A percentile compares a stretch with the other conserved stretches of the same genome.
Evolutionary conservation across 2,797 vertebrate genomes (phyloP).

Genomic region (Selene dorsalis): DNA sequence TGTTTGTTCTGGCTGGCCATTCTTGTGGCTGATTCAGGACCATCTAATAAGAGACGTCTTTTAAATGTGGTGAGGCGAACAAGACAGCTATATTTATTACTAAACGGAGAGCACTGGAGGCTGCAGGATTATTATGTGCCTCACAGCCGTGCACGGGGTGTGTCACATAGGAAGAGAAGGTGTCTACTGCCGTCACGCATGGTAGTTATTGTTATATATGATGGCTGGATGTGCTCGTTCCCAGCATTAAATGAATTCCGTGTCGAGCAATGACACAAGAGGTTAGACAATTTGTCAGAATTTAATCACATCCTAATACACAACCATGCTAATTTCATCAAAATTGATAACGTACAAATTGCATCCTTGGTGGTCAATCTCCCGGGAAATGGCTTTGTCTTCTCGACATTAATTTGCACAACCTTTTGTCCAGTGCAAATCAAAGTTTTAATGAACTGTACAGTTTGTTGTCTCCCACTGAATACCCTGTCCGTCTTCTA

Average conservation of each 20-base stretch:
- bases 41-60: constrained; percentile 23
- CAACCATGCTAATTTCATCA: constrained; percentile 66
- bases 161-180: constrained; percentile 28
- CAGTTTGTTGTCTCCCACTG: constrained; percentile 37
- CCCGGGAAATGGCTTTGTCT: constrained; percentile 60
- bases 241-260: constrained; percentile 59
- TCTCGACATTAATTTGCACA: constrained; percentile 62
- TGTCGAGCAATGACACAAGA: constrained; percentile 56
- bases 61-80: constrained; percentile 6
- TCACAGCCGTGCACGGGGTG: neutral
- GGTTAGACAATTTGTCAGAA: constrained; percentile 67
- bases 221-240: constrained; percentile 28
- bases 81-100: constrained; percentile 15
- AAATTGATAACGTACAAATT: constrained; percentile 67
- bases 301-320: constrained; percentile 70
- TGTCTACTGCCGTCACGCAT: constrained; percentile 19
- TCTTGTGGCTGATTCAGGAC: constrained; percentile 21
- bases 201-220: constrained; percentile 48
- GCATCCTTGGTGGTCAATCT: constrained; percentile 54
- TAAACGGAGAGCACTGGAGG: neutral
- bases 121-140: constrained; percentile 4
- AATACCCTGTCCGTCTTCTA: constrained; percentile 29
- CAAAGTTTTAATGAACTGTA: constrained; percentile 63
- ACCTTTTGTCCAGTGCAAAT: constrained; percentile 52
- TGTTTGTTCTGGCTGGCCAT: constrained; percentile 28